phyloP scores from a whole-genome alignment of 2,113 vertebrate species.

The Fulmarus glacialis region DNA sequence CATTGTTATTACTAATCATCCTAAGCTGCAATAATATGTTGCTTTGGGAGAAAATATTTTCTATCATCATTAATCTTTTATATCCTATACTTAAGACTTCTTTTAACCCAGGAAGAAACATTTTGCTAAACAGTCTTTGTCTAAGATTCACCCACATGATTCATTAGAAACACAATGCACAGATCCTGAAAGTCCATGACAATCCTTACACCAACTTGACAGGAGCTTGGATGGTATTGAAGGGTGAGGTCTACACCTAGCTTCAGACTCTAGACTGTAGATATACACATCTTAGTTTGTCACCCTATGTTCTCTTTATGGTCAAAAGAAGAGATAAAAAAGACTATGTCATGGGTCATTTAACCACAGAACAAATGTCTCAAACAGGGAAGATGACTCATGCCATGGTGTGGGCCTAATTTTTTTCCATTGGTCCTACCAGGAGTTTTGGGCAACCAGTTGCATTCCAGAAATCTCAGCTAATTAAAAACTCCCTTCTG shows the following conservation, averaged over 20 bases:
- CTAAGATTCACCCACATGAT: background rate
- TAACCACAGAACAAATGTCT: background rate
- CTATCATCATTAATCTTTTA: background rate
- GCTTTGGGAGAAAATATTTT: background rate
- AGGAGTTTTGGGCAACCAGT: background rate
- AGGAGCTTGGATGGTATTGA: background rate
- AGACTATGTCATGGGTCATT: background rate
- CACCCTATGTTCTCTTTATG: background rate
- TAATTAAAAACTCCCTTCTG: background rate
- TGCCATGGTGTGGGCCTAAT: rapidly evolving
- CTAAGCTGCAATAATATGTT: background rate
- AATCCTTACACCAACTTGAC: background rate
- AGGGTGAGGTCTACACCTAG: background rate
- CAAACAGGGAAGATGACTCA: background rate
- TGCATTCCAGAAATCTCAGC: background rate
- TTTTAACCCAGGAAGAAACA: background rate
- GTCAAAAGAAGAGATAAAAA: background rate
- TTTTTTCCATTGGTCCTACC: background rate
- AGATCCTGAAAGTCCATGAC: background rate
- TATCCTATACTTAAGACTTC: background rate
- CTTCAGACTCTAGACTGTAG: background rate
- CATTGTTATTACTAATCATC: background rate
- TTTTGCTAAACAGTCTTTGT: background rate
- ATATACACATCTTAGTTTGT: background rate
- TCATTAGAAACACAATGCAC: background rate